Conservation (phyloP, 2,888 invertebrate species). For the Drosophila vallismaia region DNA sequence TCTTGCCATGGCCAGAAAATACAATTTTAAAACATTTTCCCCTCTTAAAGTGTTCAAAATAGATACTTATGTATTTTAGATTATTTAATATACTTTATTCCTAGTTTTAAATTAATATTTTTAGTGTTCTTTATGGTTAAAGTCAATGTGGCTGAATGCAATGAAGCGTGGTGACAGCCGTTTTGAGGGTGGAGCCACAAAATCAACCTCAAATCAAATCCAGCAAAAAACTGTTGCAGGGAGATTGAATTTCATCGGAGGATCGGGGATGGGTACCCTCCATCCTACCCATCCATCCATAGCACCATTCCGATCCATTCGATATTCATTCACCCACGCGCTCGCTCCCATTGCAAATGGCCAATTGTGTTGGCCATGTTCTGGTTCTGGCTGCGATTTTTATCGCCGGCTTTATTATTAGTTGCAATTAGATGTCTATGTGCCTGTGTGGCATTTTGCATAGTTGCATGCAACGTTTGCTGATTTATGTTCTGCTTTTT, state of each 20-base stretch:
- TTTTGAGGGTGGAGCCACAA: slow-evolving; percentile 71
- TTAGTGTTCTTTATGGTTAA: slow-evolving; percentile 25
- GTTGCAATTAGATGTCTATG: slow-evolving; percentile 76
- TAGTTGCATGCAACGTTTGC: slow-evolving; percentile 48
- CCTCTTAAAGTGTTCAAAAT: not conserved
- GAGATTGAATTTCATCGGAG: slow-evolving; percentile 65
- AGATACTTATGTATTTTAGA: not conserved
- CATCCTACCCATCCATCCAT: slow-evolving; percentile 10
- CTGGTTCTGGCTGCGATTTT: slow-evolving; percentile 52
- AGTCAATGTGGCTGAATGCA: slow-evolving; percentile 49
- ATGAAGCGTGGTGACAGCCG: slow-evolving; percentile 74
- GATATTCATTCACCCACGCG: slow-evolving; percentile 38
- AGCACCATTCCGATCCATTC: not conserved
- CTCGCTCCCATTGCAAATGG: slow-evolving; percentile 49
- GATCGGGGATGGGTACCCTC: slow-evolving; percentile 35
- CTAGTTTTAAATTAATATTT: not conserved
- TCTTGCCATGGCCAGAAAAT: no score
- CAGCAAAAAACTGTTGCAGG: slow-evolving; percentile 34
- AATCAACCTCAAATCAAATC: slow-evolving; percentile 39
- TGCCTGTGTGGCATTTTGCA: slow-evolving; percentile 60
- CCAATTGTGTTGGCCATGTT: slow-evolving; percentile 58
- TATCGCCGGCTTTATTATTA: slow-evolving; percentile 76
- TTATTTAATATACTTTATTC: no score
- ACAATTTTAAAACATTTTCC: no score
- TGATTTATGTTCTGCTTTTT: slow-evolving; percentile 63